phyloP scores from a whole-genome alignment of 2,888 invertebrate genomes.

The Drosophila infuscata region DNA sequence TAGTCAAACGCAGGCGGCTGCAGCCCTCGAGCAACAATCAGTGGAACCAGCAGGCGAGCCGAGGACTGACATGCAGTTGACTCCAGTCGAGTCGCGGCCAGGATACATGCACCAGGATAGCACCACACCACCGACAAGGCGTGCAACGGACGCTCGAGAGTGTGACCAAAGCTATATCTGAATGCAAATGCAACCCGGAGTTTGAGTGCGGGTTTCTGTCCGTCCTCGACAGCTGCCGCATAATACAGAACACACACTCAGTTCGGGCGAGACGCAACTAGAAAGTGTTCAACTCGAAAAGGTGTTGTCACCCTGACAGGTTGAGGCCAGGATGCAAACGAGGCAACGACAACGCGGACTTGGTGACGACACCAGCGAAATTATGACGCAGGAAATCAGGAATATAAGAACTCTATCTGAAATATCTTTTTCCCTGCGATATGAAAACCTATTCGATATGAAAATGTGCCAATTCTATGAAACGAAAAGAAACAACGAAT shows the following conservation, averaged over 20 bases:
- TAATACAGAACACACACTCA: conserved; percentile 53
- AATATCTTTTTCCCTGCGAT: neutral
- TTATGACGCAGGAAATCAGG: conserved; percentile 63
- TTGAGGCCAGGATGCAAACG: conserved; percentile 35
- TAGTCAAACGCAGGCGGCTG: conserved; percentile 76
- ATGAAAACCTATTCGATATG: neutral
- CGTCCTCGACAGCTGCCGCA: conserved; percentile 72
- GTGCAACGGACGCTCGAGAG: conserved; percentile 73
- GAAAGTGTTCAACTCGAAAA: conserved; percentile 81
- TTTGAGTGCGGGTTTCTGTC: conserved; percentile 43
- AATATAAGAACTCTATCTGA: conserved; percentile 5
- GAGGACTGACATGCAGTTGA: conserved; percentile 73
- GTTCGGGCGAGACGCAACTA: conserved; percentile 58
- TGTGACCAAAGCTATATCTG: conserved; percentile 64
- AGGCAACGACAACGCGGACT: conserved; percentile 8
- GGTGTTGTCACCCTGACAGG: conserved; percentile 79
- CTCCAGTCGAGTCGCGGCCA: conserved; percentile 63
- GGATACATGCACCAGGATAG: conserved; percentile 24
- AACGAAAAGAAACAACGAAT: too few species aligned
- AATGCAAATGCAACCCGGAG: conserved; percentile 18
- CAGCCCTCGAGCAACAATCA: conserved; percentile 54
- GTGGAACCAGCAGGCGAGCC: conserved; percentile 9
- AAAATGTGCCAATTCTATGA: neutral
- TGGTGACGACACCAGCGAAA: conserved; percentile 56
- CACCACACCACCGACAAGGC: conserved; percentile 26